Evolutionary conservation across 2,113 vertebrate genomes (phyloP).

Genomic region (Oreocharis arfaki): DNA sequence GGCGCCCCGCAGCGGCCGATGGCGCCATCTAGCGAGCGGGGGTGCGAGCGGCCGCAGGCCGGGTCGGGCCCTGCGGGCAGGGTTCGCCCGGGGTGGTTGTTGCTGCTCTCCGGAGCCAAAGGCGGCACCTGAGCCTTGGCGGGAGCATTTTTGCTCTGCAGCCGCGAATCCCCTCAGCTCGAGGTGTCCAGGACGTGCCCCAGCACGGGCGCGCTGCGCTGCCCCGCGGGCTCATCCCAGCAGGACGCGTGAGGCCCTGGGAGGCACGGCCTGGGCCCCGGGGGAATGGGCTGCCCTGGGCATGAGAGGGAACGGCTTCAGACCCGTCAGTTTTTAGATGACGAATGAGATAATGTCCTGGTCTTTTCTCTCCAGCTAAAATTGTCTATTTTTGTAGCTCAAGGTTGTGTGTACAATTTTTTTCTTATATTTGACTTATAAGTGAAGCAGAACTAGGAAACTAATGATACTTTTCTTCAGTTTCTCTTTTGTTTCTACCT

Average conservation of each 20-base stretch:
- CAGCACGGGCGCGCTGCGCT: not conserved
- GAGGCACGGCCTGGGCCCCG: not conserved
- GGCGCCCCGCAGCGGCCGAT: not conserved
- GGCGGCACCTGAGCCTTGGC: fast-evolving
- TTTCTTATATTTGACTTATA: not conserved
- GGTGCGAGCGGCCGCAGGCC: not conserved
- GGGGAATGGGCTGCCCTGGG: too few relatives aligned
- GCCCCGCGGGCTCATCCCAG: not conserved
- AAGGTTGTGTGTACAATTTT: not conserved
- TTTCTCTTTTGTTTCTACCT: not conserved
- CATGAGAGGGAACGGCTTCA: not conserved
- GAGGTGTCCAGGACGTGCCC: fast-evolving
- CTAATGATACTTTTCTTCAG: not conserved
- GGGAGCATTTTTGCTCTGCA: fast-evolving
- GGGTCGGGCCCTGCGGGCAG: fast-evolving
- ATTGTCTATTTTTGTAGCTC: not conserved
- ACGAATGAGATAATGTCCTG: too few relatives aligned
- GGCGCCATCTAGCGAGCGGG: not conserved
- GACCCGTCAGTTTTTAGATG: not conserved
- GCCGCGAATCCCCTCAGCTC: not conserved
- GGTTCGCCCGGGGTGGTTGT: fast-evolving
- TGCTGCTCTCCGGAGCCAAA: not conserved
- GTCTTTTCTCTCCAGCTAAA: not conserved
- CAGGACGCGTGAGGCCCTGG: too few relatives aligned
- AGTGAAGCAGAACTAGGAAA: not conserved